Evolutionary conservation across 2,888 invertebrate genomes (phyloP).

Genomic region (Eilema sororculum): DNA sequence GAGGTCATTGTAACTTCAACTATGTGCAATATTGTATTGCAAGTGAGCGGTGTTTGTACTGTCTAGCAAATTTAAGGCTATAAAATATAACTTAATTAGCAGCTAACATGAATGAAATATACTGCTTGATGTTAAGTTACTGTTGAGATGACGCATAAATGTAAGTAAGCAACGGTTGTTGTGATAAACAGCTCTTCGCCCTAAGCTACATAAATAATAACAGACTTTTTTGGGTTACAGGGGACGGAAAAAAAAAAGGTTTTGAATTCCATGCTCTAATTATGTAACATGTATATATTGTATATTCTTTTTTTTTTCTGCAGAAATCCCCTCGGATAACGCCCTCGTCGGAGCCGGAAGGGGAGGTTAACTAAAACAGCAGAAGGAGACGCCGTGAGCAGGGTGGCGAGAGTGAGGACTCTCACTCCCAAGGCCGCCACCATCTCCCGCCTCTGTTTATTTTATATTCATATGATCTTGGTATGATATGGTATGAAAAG

Average conservation of each 20-base stretch:
- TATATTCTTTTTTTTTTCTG: no score
- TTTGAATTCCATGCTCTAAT: background rate
- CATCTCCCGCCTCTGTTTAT: no score
- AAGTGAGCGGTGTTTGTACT: background rate
- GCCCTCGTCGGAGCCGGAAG: no score
- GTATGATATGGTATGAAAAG: background rate
- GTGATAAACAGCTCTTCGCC: background rate
- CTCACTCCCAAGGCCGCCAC: no score
- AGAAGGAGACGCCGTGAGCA: no score
- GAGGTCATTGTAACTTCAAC: constrained; percentile 6
- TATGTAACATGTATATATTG: background rate
- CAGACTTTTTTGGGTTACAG: background rate
- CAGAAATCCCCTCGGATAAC: no score
- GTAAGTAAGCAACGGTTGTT: background rate
- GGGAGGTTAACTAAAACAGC: no score
- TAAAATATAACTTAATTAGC: background rate
- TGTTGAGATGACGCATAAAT: background rate
- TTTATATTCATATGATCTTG: background rate
- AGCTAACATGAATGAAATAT: background rate
- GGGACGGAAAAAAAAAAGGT: background rate
- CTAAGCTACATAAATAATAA: background rate
- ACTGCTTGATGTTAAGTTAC: background rate
- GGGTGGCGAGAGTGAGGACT: no score
- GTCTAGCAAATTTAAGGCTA: background rate
- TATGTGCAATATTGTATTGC: background rate